phyloP scores from a whole-genome alignment of 2,888 invertebrate species.

The Sphaerophoria taeniata region DNA sequence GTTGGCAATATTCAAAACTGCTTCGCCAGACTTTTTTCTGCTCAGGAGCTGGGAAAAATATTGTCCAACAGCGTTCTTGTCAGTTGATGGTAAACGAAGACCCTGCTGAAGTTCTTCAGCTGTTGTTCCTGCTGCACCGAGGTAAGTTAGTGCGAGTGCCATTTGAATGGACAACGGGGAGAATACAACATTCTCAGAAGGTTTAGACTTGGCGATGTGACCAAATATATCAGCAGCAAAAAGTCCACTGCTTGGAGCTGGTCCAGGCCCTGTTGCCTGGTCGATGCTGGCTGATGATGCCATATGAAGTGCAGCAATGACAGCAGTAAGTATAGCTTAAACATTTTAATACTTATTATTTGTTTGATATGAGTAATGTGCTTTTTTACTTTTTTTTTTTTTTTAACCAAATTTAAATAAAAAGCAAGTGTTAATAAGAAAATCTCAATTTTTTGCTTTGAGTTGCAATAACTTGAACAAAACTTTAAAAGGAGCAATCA shows the following conservation, averaged over 20 bases:
- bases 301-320: slow-evolving; percentile 33
- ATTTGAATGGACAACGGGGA: slow-evolving; percentile 91
- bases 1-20: slow-evolving; percentile 86
- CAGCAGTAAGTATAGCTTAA: slow-evolving; percentile 2
- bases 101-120: slow-evolving; percentile 77
- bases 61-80: slow-evolving; percentile 76
- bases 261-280: background rate
- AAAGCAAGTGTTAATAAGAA: too few relatives aligned
- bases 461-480: too few relatives aligned
- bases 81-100: slow-evolving; percentile 75
- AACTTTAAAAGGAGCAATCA: too few relatives aligned
- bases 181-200: slow-evolving; percentile 86
- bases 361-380: too few relatives aligned
- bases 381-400: too few relatives aligned
- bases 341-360: too few relatives aligned
- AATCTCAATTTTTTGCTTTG: too few relatives aligned
- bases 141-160: slow-evolving; percentile 88
- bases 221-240: slow-evolving; percentile 78
- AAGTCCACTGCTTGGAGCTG: slow-evolving; percentile 26
- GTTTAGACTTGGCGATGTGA: slow-evolving; percentile 67
- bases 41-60: slow-evolving; percentile 77
- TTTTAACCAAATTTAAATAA: too few relatives aligned
- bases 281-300: slow-evolving; percentile 23
- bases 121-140: slow-evolving; percentile 86
- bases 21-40: slow-evolving; percentile 52